Percentiles rank a stretch among this genome's conserved stretches.
Evolutionary conservation across 2,888 invertebrate genomes (phyloP).

Genomic region (Amblyteles armatorius): DNA sequence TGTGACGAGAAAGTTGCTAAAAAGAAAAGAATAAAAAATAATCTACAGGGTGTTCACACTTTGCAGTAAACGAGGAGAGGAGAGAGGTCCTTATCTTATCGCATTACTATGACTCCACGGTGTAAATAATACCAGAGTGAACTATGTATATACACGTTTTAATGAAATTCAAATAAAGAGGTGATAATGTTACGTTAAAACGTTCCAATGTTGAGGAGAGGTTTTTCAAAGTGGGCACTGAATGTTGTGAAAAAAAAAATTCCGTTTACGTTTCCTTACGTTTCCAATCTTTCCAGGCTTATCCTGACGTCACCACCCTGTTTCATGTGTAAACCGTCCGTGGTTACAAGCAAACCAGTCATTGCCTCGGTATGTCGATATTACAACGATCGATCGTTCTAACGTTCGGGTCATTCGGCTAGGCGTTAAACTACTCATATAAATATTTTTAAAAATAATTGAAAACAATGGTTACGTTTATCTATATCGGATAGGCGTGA

Average conservation of each 20-base stretch:
- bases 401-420: too few relatives aligned
- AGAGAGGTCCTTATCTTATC: constrained; percentile 20
- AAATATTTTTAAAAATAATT: too few relatives aligned
- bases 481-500: too few relatives aligned
- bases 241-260: background rate
- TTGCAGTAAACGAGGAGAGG: constrained; percentile 17
- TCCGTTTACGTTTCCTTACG: background rate
- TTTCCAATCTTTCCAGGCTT: background rate
- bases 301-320: background rate
- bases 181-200: constrained; percentile 34
- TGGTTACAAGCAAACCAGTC: too few relatives aligned
- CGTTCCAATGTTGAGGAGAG: background rate
- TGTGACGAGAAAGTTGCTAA: background rate
- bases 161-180: constrained; percentile 54
- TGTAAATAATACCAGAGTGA: constrained; percentile 46
- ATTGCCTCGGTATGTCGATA: too few relatives aligned
- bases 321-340: background rate
- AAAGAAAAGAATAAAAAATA: constrained; percentile 9
- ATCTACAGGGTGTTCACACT: constrained; percentile 52
- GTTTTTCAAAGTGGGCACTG: background rate
- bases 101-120: constrained; percentile 27
- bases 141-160: constrained; percentile 54
- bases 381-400: too few relatives aligned
- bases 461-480: too few relatives aligned
- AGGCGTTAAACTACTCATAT: too few relatives aligned